Base-by-base conservation (phyloP, 2,797 vertebrate genomes). In the Gymnoscopelus braueri region DNA sequence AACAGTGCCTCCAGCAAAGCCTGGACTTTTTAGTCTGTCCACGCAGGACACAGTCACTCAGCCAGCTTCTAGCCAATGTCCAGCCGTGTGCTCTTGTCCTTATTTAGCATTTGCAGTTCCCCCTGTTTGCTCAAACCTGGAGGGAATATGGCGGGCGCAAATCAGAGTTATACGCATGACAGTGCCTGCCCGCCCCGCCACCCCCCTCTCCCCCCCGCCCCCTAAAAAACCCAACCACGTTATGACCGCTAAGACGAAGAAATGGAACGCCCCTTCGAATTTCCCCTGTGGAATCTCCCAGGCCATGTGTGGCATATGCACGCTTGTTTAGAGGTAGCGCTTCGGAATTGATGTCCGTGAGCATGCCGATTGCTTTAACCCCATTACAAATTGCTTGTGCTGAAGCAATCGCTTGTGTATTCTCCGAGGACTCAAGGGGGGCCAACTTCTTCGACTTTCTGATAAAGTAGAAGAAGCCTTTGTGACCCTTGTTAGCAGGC, bases 1-100 rank as follows among this genome's bases (percentile, higher is more conserved):
- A 94, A 86, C 52, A 72, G 63, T 71, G 87, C 83, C 86, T 85
- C 77, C 62, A 90, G 86, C 79, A 74, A 88, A 87, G 80, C 79
- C 71, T 65, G 71, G 71, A 88, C 79, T 82, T 89, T 90, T 79
- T 84, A 44, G 79, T 87, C 84, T 79, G 61, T 84, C 74, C 75
- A 80, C 72, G 79, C 71, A 84, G 73, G 79, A 86, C 80, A 83
- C 59, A 47, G 67, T 74, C 65, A 44, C 39, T 44, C 39, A 0
- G 2, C 56, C 69, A 62, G 74, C 72, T 85, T 75, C 39, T 84
- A 75, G 74, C 69, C 81, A 75, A 77, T 71, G 83, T 72, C 80
- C 73, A 70, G 68, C 69, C 71, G 11, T 86, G 80, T 81, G 78
- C 74, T 79, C 75, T 54, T 86, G 81, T 90, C 83, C 84, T 85